Evolutionary conservation across 2,888 invertebrate species (phyloP), one percentile per base, ranked within the genome.

Genomic region (Rhagium mordax): DNA sequence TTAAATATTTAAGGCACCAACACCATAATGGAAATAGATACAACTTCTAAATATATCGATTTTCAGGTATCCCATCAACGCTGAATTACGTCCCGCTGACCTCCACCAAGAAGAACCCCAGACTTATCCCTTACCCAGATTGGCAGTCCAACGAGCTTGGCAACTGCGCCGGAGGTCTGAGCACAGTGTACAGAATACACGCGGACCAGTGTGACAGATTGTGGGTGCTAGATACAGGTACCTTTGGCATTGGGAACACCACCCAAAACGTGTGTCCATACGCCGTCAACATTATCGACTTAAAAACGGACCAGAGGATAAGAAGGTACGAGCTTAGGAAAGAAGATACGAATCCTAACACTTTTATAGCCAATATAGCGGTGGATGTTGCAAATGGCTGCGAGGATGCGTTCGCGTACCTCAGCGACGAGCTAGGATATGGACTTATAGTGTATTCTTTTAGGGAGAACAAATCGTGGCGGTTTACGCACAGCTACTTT

Each of bases 281-380:
- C 85, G 90, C 94, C 1, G 87, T 96, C 6, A 94, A 94, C 84
- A 90, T 96, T 0, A 95, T 93, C 83, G 95, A 96, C 85, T 88
- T 96, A 79, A 90, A 90, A 72, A 95, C 94, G 0, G 93, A 95
- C 82, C 90, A 90, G 60, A 89, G 93, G 33, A 89, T 96, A 68
- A 90, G 94, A 29, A 74, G 87, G 66, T 94, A 94, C 82, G 92
- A 91, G 68, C 90, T 95, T 77, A 90, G 91, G 16, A 88, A 92
- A 0, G 94, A 94, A 74, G 95, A 95, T 81, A 94, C 93, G 18
- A 94, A 94, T 76, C 87, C 92, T 66, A 91, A 93, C 51, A 95
- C 95, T 0, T 95, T 95, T 86, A 95, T 96, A 75, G 95, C 95
- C n/a, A 96, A 95, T 83, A 94, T 95, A 71, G 94, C 93, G n/a